These are phyloP conservation scores for Apodemia zela DNA, from an alignment of 2,888 invertebrate genomes.

Conservation along the genomic window DNA sequence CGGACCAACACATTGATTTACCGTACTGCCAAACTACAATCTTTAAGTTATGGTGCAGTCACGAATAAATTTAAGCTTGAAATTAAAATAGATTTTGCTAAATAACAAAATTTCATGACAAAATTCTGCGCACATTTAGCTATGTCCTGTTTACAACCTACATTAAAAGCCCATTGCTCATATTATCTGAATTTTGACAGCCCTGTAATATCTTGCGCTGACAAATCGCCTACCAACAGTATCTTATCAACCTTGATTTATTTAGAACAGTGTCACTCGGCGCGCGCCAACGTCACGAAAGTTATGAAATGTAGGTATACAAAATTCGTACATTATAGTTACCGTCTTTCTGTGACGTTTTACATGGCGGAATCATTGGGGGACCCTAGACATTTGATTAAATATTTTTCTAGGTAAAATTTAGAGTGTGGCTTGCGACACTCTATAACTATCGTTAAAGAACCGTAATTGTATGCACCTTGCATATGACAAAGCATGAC, in stretches of 20 bases:
- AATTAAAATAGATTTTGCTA: not conserved
- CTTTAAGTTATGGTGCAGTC: too few species aligned
- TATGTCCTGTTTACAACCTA: slow-evolving; percentile 29
- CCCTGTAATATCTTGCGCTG: slow-evolving; percentile 37
- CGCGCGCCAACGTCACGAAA: slow-evolving; percentile 31
- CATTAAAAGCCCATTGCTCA: slow-evolving; percentile 27
- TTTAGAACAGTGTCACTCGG: slow-evolving; percentile 50
- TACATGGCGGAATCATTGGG: not conserved
- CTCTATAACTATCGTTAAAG: too few species aligned
- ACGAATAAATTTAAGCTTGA: not conserved
- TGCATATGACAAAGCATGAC: too few species aligned
- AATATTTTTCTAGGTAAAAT: too few species aligned
- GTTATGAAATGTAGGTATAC: slow-evolving; percentile 30
- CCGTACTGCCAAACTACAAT: too few species aligned
- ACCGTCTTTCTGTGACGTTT: not conserved
- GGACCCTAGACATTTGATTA: too few species aligned
- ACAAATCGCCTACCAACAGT: slow-evolving; percentile 46
- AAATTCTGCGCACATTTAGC: slow-evolving; percentile 20
- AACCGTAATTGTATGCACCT: too few species aligned
- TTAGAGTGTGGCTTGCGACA: too few species aligned
- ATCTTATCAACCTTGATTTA: slow-evolving; percentile 63
- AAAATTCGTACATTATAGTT: slow-evolving; percentile 19
- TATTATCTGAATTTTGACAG: slow-evolving; percentile 37
- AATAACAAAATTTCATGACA: not conserved
- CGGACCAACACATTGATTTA: not conserved